Conservation (phyloP, 2,888 invertebrate genomes). For the Eilema sororculum region DNA sequence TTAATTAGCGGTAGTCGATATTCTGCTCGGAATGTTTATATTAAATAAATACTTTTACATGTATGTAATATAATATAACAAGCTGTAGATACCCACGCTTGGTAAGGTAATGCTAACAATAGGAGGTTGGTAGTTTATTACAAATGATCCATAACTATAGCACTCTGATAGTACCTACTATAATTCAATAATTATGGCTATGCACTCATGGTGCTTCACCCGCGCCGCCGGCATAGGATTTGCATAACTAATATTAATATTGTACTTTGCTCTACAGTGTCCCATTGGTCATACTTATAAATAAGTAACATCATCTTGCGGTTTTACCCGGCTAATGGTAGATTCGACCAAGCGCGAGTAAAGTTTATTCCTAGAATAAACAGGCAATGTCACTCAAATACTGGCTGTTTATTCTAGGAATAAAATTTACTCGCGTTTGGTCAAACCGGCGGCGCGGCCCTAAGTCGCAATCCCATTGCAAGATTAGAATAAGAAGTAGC, state of each 20-base stretch:
- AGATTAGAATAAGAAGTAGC: too few species aligned
- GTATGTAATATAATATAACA: too few species aligned
- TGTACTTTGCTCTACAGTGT: not conserved
- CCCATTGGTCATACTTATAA: not conserved
- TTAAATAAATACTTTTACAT: not conserved
- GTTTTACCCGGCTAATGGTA: not conserved
- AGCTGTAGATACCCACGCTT: too few species aligned
- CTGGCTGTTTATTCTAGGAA: too few species aligned
- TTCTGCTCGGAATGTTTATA: not conserved
- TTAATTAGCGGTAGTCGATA: not conserved
- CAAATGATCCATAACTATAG: not conserved
- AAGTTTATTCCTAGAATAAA: too few species aligned
- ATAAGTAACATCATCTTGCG: not conserved
- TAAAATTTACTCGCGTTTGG: too few species aligned
- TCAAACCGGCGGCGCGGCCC: too few species aligned
- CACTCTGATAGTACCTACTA: not conserved
- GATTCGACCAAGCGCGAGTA: too few species aligned
- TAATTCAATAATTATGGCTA: not conserved
- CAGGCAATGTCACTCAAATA: too few species aligned
- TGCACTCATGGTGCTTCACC: not conserved
- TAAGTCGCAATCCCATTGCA: too few species aligned
- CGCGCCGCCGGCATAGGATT: not conserved
- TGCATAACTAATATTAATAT: not conserved
- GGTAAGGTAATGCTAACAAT: not conserved
- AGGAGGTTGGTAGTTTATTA: not conserved